A percentile compares a stretch with the other conserved stretches of the same genome.
phyloP scores from a whole-genome alignment of 1,140 invertebrate genomes.

The Rhopalosiphum maidis region DNA sequence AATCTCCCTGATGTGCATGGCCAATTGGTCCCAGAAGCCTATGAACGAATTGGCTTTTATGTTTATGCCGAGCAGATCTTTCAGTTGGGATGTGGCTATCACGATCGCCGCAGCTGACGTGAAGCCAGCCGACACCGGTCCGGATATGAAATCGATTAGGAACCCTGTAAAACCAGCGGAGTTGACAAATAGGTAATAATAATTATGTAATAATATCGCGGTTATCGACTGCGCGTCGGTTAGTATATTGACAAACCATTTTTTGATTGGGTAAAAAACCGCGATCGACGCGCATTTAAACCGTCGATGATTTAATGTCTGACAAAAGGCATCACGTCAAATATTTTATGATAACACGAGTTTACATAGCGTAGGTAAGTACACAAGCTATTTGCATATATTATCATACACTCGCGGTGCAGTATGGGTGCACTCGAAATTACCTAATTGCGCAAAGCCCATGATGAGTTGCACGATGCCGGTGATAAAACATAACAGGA shows the following conservation, averaged over 20 bases:
- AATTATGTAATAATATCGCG: background rate
- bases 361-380: background rate
- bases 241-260: background rate
- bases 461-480: slow-evolving; percentile 81
- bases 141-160: slow-evolving; percentile 89
- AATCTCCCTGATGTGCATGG: slow-evolving; percentile 73
- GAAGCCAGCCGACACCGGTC: slow-evolving; percentile 89
- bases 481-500: slow-evolving; percentile 80
- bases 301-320: background rate
- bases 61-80: slow-evolving; percentile 76
- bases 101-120: slow-evolving; percentile 89
- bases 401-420: no score
- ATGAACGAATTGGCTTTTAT: slow-evolving; percentile 73
- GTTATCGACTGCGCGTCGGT: background rate
- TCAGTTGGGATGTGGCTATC: slow-evolving; percentile 85
- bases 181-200: background rate
- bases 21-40: slow-evolving; percentile 69
- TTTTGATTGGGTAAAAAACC: background rate
- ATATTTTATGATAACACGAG: background rate
- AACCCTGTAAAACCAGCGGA: slow-evolving; percentile 71
- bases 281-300: background rate
- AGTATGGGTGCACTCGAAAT: slow-evolving; percentile 58
- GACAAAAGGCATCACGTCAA: background rate
- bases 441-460: slow-evolving; percentile 85
- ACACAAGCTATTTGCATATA: background rate